These are phyloP conservation scores for Tetranychus truncatus DNA, from an alignment of 2,888 invertebrate species.

Conservation along the genomic window DNA sequence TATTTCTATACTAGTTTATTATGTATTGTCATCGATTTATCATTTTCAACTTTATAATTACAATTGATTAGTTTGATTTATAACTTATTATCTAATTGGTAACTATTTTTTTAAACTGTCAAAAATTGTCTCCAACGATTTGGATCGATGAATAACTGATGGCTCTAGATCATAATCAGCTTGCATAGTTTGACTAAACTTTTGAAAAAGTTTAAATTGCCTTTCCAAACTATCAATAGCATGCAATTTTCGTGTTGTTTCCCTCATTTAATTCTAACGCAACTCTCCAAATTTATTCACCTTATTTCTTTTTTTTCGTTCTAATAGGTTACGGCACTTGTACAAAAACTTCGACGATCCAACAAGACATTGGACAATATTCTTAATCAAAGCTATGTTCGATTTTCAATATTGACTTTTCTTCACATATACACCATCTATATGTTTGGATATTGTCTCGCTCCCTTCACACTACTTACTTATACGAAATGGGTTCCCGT, in stretches of 20 bases:
- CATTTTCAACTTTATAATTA: background rate
- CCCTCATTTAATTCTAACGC: too few species aligned
- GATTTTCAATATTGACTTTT: conserved; percentile 16
- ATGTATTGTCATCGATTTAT: background rate
- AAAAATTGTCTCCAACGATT: too few species aligned
- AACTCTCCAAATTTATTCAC: background rate
- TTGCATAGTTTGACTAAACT: too few species aligned
- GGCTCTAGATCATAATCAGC: too few species aligned
- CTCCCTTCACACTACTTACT: conserved; percentile 25
- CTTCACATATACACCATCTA: conserved; percentile 19
- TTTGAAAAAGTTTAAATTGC: too few species aligned
- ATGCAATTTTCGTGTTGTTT: too few species aligned
- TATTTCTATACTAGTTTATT: too few species aligned
- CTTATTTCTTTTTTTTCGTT: background rate
- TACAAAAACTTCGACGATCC: background rate
- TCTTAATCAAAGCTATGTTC: conserved; percentile 9
- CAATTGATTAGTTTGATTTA: background rate
- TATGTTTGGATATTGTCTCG: conserved; percentile 25
- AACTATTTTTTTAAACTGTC: too few species aligned
- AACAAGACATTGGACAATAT: background rate
- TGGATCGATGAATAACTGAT: too few species aligned
- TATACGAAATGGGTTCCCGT: conserved; percentile 21
- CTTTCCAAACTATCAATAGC: too few species aligned
- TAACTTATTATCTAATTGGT: too few species aligned
- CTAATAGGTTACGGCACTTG: background rate